Conservation (phyloP, 2,797 vertebrate species). For the Pachyuromys duprasi region DNA sequence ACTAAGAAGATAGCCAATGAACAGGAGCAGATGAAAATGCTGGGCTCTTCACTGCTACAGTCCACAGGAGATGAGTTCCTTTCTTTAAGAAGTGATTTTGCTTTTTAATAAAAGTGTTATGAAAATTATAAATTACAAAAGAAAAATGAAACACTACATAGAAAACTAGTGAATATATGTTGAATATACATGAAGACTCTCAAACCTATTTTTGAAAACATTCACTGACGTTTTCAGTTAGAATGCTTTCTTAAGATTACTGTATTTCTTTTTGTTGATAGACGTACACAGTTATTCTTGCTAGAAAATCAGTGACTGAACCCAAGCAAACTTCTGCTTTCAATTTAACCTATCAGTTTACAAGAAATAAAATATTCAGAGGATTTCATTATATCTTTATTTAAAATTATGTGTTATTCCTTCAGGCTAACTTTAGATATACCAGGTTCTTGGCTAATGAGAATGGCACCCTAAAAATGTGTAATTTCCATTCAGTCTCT, state of each 20-base stretch:
- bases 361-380: background rate
- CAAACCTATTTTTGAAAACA: background rate
- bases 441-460: conserved; percentile 33
- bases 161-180: conserved; percentile 69
- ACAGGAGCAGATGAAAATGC: background rate
- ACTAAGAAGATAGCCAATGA: background rate
- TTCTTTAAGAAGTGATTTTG: background rate
- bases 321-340: background rate
- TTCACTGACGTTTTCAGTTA: background rate
- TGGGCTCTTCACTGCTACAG: background rate
- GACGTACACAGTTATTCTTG: background rate
- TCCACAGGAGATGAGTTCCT: background rate
- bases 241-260: background rate
- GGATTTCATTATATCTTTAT: background rate
- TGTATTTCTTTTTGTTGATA: background rate
- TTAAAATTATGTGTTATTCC: conserved; percentile 53
- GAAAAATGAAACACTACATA: conserved; percentile 58
- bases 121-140: conserved; percentile 81
- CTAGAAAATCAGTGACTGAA: background rate
- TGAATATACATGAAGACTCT: conserved; percentile 7
- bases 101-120: conserved; percentile 51
- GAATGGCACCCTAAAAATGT: conserved; percentile 70
- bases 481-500: conserved; percentile 28
- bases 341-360: background rate
- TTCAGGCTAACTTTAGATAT: conserved; percentile 53